A percentile compares a stretch with the other conserved stretches of the same genome.
Conservation (phyloP, 2,113 vertebrate genomes). For the Choloepus hoffmanni region DNA sequence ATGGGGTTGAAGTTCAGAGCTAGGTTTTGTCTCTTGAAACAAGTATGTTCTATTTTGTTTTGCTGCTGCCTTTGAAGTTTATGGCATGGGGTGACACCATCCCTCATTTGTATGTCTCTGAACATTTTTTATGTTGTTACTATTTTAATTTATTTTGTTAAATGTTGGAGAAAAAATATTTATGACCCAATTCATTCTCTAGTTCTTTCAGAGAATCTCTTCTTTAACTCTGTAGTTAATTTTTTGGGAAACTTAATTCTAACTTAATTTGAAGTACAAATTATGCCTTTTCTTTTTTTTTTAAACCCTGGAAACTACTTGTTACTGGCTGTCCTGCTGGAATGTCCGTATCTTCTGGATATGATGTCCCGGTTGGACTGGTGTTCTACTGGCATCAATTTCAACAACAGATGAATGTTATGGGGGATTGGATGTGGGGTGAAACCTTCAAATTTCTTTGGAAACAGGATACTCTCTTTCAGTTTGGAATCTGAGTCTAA, state of each 20-base stretch:
- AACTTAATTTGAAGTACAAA: slow-evolving; percentile 64
- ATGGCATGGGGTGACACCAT: neutral
- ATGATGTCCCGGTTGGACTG: neutral
- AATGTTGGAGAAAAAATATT: slow-evolving; percentile 51
- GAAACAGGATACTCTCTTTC: neutral
- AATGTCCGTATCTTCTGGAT: neutral
- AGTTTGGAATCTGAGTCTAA: neutral
- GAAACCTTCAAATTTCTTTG: neutral
- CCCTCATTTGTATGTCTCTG: neutral
- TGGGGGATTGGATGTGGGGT: neutral
- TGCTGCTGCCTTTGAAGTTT: neutral
- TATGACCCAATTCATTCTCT: slow-evolving; percentile 51
- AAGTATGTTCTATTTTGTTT: neutral
- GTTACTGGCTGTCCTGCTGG: neutral
- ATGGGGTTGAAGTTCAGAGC: neutral
- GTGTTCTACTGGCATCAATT: neutral
- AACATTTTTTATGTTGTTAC: neutral
- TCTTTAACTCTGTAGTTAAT: slow-evolving; percentile 56
- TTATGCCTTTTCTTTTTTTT: neutral
- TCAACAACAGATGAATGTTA: neutral
- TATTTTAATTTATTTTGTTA: slow-evolving; percentile 63
- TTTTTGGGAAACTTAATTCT: slow-evolving; percentile 52
- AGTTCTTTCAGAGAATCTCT: slow-evolving; percentile 56
- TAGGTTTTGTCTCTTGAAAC: neutral
- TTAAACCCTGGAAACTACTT: slow-evolving; percentile 16